Conservation (phyloP, 2,888 invertebrate genomes). For the Melolontha melolontha region DNA sequence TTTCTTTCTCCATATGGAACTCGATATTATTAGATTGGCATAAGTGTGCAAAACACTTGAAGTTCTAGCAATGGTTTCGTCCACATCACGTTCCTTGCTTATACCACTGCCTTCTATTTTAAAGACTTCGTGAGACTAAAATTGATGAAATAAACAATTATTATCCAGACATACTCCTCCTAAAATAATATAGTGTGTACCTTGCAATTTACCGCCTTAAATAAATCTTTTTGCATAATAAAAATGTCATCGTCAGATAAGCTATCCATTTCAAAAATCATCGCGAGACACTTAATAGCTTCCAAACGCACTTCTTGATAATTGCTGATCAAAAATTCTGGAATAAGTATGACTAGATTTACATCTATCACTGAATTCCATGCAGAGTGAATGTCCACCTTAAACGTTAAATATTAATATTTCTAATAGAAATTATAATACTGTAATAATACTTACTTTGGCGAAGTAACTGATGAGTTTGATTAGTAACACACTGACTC, state of each 20-base stretch:
- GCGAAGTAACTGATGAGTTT: conserved; percentile 63
- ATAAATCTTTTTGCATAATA: conserved; percentile 57
- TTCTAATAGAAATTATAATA: neutral
- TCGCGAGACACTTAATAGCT: conserved; percentile 60
- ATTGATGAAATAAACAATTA: conserved; percentile 29
- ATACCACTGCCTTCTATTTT: conserved; percentile 64
- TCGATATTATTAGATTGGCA: conserved; percentile 68
- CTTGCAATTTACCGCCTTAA: conserved; percentile 58
- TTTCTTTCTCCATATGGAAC: conserved; percentile 67
- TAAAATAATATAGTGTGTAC: conserved; percentile 44
- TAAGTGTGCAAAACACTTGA: conserved; percentile 71
- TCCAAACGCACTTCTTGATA: conserved; percentile 64
- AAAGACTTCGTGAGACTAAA: conserved; percentile 57
- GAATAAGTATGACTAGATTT: neutral
- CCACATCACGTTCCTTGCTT: conserved; percentile 66
- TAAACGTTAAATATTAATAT: neutral
- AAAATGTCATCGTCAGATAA: conserved; percentile 47
- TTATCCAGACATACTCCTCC: neutral
- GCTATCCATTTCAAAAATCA: conserved; percentile 55
- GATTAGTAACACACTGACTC: conserved; percentile 61
- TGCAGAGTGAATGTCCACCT: neutral
- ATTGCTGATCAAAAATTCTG: conserved; percentile 59
- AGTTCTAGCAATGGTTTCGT: conserved; percentile 72
- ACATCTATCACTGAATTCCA: neutral
- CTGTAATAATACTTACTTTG: conserved; percentile 53